Evolutionary conservation across 2,888 invertebrate species (phyloP).

Genomic region (Ectropis crepuscularia): DNA sequence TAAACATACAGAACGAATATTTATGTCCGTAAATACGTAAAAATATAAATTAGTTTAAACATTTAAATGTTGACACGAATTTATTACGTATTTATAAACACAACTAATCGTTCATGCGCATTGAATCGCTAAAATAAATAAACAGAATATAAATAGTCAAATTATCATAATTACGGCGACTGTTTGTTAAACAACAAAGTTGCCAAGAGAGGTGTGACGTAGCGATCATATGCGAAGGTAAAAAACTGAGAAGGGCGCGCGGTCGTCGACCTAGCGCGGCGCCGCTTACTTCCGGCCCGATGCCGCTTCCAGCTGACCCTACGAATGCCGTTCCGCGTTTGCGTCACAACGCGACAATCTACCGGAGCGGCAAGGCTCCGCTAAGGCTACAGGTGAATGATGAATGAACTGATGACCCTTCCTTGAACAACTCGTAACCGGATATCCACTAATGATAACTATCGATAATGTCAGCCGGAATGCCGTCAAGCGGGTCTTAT

Average conservation of each 20-base stretch:
- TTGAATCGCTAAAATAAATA: not conserved
- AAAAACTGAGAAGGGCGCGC: conserved; percentile 53
- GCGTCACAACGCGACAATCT: conserved; percentile 40
- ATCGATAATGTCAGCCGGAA: too few relatives aligned
- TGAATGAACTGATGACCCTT: conserved; percentile 22
- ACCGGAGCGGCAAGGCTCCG: conserved; percentile 24
- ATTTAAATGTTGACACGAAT: too few relatives aligned
- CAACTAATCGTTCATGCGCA: not conserved
- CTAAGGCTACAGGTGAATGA: conserved; percentile 18
- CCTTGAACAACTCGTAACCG: not conserved
- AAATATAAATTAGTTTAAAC: too few relatives aligned
- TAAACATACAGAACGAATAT: too few relatives aligned
- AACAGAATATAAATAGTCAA: conserved; percentile 9
- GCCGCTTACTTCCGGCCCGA: conserved; percentile 44
- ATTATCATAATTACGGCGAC: conserved; percentile 13
- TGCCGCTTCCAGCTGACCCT: conserved; percentile 55
- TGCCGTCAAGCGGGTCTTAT: too few relatives aligned
- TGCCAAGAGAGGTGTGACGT: conserved; percentile 26
- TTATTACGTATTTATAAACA: not conserved
- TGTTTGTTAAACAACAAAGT: conserved; percentile 16
- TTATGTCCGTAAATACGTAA: too few relatives aligned
- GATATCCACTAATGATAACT: not conserved
- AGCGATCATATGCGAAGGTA: conserved; percentile 34
- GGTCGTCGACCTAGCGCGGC: conserved; percentile 57
- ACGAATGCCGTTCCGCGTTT: conserved; percentile 51